Conservation (phyloP, 1,140 invertebrate genomes). For the Amyelois transitella region DNA sequence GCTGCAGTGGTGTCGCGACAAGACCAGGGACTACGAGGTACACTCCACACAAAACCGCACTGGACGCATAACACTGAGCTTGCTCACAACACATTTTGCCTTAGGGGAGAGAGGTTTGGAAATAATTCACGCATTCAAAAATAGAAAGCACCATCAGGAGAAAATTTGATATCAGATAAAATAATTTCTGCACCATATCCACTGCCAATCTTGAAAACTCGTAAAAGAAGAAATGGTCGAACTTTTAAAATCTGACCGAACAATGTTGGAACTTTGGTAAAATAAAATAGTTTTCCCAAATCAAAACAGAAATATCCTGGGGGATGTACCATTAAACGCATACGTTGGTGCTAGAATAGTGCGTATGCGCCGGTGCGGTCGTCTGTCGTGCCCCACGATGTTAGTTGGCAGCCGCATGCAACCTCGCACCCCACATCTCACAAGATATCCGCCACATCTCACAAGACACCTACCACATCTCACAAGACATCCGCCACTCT, state of each 20-base stretch:
- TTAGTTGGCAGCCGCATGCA: not conserved
- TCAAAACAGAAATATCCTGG: not conserved
- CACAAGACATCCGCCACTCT: slow-evolving; percentile 10
- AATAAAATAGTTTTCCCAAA: no score
- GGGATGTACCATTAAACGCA: not conserved
- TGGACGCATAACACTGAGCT: slow-evolving; percentile 15
- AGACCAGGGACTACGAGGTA: slow-evolving; percentile 97
- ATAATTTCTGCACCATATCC: no score
- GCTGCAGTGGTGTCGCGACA: slow-evolving; percentile 95
- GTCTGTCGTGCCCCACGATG: not conserved
- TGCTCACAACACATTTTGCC: not conserved
- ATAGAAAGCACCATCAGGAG: no score
- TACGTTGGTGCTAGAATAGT: not conserved
- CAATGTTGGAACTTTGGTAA: no score
- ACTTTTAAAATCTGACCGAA: no score
- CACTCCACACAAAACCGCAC: slow-evolving; percentile 26
- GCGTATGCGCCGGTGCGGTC: not conserved
- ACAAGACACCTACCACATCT: not conserved
- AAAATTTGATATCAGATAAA: no score
- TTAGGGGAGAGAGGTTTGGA: no score
- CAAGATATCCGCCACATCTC: not conserved
- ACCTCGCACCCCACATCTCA: not conserved
- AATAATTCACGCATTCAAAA: no score
- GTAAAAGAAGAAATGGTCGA: no score
- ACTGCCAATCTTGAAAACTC: no score